Percentiles rank a stretch among this genome's conserved stretches.
phyloP scores from a whole-genome alignment of 1,140 invertebrate genomes.

The Chrysopa pallens region DNA sequence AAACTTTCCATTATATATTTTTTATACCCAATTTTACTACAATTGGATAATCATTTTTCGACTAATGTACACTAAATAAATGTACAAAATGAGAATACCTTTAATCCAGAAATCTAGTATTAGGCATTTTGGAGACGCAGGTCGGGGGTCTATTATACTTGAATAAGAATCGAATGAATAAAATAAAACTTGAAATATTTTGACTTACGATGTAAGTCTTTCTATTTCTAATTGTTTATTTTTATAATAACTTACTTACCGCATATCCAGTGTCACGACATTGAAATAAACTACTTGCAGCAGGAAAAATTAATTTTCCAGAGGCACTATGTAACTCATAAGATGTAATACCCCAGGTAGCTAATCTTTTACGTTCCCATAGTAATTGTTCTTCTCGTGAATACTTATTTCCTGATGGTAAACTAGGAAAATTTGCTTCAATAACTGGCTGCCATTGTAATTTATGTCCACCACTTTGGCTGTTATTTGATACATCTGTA shows the following conservation, averaged over 20 bases:
- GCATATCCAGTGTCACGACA: constrained; percentile 54
- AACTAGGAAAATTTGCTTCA: constrained; percentile 51
- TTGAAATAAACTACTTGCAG: constrained; percentile 66
- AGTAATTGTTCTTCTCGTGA: constrained; percentile 78
- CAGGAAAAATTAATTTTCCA: constrained; percentile 79
- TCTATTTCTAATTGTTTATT: too few relatives aligned
- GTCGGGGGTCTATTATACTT: too few relatives aligned
- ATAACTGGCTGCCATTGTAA: constrained; percentile 53
- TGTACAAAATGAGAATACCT: too few relatives aligned
- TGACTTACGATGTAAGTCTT: too few relatives aligned
- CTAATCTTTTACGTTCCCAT: constrained; percentile 75
- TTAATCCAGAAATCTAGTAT: too few relatives aligned
- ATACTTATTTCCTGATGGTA: constrained; percentile 28
- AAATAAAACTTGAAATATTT: too few relatives aligned
- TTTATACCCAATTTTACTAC: too few relatives aligned
- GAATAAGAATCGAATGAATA: too few relatives aligned
- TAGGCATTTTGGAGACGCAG: too few relatives aligned
- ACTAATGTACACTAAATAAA: too few relatives aligned
- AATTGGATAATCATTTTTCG: too few relatives aligned
- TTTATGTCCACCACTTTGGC: constrained; percentile 23
- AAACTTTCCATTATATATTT: too few relatives aligned
- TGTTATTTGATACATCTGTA: constrained; percentile 50
- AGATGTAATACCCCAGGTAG: constrained; percentile 84
- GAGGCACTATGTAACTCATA: constrained; percentile 70
- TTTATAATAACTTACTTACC: constrained; percentile 32